Base-by-base conservation (phyloP, 2,113 vertebrate species). In the Cygnus buccinator region DNA sequence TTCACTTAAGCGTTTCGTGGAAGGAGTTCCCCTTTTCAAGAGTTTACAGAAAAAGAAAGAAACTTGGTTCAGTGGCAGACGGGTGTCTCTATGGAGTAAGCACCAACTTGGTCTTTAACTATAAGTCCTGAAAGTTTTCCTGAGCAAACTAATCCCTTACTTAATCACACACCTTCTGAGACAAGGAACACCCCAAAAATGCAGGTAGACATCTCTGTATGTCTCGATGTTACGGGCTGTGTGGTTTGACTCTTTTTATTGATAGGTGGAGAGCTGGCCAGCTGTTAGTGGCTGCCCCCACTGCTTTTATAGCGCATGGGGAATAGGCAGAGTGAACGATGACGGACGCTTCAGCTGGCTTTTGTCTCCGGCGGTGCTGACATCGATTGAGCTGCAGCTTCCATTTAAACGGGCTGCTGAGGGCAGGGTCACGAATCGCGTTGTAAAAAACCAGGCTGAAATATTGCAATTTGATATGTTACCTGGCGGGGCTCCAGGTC, bases 371-470 rank as follows among this genome's bases (percentile, higher is more conserved):
- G 0, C 5, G 33, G 3, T 23, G 35, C 13, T 85, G 93, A 79
- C 80, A 31, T 4, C 61, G 88, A 84, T 81, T 57, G 83, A 96
- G 28, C 31, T 37, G 80, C 31, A 62, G 52, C 76, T 93, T 78
- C 73, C 67, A 61, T 61, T 89, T 67, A 78, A 88, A 70, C 31
- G 73, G 7, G 1, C 59, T 46, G 73, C 67, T 87, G 80, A 61
- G 46, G 59, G 67, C 73, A 92, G 82, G 66, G 71, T 68, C 55
- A 31, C 50, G 37, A 87, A 91, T 66, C 31, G 35, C 33, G 67
- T 77, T 77, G 9, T n/a, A 14, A 54, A 70, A 16, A 1, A 20
- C 11, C 15, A 57, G 22, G 29, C 72, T 87, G 63, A 70, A 67
- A 23, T 83, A 20, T 31, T 80, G 81, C 20, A 9, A 13, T 71